Evolutionary conservation across 2,888 invertebrate genomes (phyloP), one percentile per base, ranked within the genome.

Genomic region (Deroplatys truncata): DNA sequence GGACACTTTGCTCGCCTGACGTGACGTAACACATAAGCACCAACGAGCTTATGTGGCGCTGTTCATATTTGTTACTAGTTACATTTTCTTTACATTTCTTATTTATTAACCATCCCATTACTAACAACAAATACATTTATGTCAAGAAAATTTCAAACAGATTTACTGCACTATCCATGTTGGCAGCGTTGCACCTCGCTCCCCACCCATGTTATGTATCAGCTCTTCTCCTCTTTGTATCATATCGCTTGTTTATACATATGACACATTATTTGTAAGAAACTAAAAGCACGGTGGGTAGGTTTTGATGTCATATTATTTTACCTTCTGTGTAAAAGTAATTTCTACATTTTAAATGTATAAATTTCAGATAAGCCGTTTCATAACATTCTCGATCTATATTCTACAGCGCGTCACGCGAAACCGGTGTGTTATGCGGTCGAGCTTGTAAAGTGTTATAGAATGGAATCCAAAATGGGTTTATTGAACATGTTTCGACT

Each of bases 381-480:
- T 72, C 56, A 72, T 72, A 72, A 72, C 56, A 72, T 20, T 72
- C 29, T 25, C 72, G 89, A 15, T 82, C 89, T 89, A 89, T 89
- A 82, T 89, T 16, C 35, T 82, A 82, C 16, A 28, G 84, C 89
- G 85, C 85, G 82, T 43, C 87, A 82, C 87, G 87, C 87, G 28
- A 35, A 35, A 83, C 83, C 15, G 8, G 43, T 20, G 25, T 28
- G 87, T 83, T 16, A 83, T 87, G 82, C 83, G 87, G 87, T 35
- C 28, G 25, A 85, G 88, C 56, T 83, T 56, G 85, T 85, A 72
- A 86, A 82, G 88, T 88, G 89, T 84, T 83, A 82, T 82, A 87
- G 87, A 87, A 87, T 87, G 87, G 84, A 28, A 84, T 88, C 72
- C 43, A 88, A 89, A 89, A 88, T 90, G 88, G 89, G 85, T 85